These are phyloP conservation scores for Laupala kohalensis DNA, from an alignment of 1,140 invertebrate genomes.

Conservation along the genomic window DNA sequence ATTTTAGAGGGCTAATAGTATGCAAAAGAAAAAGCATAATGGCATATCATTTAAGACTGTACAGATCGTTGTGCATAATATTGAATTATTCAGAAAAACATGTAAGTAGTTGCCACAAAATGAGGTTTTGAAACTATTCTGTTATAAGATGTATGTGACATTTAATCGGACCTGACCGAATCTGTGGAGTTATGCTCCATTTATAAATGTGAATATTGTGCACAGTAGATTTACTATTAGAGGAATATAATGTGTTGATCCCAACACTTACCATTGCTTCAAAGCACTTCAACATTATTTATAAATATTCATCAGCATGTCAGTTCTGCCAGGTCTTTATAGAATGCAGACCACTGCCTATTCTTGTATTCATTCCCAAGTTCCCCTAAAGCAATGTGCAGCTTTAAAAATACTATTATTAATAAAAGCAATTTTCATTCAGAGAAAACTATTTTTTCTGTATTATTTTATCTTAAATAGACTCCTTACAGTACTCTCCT, in stretches of 20 bases:
- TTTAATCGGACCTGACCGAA: background rate
- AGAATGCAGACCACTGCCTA: background rate
- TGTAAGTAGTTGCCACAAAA: background rate
- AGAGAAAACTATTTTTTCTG: background rate
- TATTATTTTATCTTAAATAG: too few relatives aligned
- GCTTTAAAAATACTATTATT: background rate
- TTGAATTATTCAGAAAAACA: background rate
- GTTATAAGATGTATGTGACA: background rate
- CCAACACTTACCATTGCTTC: background rate
- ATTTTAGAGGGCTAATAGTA: background rate
- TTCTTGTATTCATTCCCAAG: background rate
- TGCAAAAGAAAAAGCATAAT: background rate
- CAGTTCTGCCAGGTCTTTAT: background rate
- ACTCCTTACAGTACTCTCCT: too few relatives aligned
- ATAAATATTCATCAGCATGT: background rate
- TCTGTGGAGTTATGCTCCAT: background rate
- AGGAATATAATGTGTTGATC: background rate
- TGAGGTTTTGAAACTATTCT: background rate
- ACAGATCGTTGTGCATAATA: background rate
- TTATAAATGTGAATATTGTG: background rate
- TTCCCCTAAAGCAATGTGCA: background rate
- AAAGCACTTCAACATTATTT: background rate
- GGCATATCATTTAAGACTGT: background rate
- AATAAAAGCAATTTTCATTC: background rate
- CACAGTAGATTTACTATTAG: background rate